phyloP scores from a whole-genome alignment of 2,113 vertebrate genomes.

The Mobula hypostoma region DNA sequence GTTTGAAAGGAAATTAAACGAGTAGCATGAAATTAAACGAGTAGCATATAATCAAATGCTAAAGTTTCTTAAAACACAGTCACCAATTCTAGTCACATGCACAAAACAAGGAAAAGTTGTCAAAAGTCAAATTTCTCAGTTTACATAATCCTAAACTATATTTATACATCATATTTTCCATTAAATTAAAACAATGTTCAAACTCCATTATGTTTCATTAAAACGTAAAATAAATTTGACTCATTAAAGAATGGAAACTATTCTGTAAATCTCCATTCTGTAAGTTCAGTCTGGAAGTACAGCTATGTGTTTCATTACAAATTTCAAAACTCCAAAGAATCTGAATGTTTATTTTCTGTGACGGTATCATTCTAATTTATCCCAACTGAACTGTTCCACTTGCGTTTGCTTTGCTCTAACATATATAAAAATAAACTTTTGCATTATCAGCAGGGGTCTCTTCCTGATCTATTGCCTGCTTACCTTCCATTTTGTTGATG shows the following conservation, averaged over 20 bases:
- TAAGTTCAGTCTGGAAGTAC: neutral
- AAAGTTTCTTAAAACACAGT: neutral
- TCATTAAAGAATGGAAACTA: neutral
- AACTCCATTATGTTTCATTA: neutral
- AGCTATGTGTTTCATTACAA: neutral
- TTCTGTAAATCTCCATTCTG: neutral
- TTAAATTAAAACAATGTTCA: constrained; percentile 4
- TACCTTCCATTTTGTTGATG: neutral
- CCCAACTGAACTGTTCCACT: neutral
- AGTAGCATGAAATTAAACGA: neutral
- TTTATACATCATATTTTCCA: neutral
- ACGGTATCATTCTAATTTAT: neutral
- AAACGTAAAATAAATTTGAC: neutral
- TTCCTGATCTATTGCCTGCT: neutral
- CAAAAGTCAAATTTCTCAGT: neutral
- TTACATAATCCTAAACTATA: neutral
- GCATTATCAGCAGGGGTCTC: neutral
- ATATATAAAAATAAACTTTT: neutral
- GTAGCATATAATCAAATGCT: neutral
- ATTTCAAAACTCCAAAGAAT: neutral
- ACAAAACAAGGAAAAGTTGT: constrained; percentile 10
- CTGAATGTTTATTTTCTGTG: neutral
- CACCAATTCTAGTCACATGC: neutral
- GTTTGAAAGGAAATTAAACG: neutral
- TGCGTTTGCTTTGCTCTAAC: neutral